phyloP scores from a whole-genome alignment of 2,888 invertebrate species.

The Netelia inedita region DNA sequence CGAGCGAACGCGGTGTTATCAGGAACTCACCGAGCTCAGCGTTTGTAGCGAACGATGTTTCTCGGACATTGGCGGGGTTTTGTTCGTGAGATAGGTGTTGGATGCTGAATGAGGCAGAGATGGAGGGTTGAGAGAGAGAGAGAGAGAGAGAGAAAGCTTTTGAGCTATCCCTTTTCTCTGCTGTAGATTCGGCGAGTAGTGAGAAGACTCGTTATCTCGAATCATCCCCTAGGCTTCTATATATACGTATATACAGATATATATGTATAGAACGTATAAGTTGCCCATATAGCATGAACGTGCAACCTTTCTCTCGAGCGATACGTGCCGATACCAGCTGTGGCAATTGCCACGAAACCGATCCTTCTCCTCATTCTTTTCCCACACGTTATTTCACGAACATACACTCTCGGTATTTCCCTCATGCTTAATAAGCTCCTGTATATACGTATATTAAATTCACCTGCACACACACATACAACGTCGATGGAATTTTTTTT shows the following conservation, averaged over 20 bases:
- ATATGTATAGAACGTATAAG: constrained; percentile 13
- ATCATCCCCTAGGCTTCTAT: constrained; percentile 10
- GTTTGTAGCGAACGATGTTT: constrained; percentile 14
- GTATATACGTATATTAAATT: background rate
- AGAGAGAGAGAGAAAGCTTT: background rate
- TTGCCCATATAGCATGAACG: constrained; percentile 13
- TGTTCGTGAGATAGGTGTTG: constrained; percentile 26
- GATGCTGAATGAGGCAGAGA: background rate
- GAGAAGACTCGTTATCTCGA: constrained; percentile 49
- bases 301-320: constrained; percentile 48
- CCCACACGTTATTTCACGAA: constrained; percentile 8
- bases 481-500: background rate
- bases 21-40: constrained; percentile 2
- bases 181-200: constrained; percentile 12
- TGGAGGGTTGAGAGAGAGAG: too few relatives aligned
- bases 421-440: constrained; percentile 4
- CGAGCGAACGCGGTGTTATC: constrained; percentile 57
- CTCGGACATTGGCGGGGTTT: constrained; percentile 39
- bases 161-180: constrained; percentile 16
- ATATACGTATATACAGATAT: constrained; percentile 25
- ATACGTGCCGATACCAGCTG: constrained; percentile 65
- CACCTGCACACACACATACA: background rate
- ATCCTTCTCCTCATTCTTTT: constrained; percentile 20
- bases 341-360: constrained; percentile 52
- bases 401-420: background rate